These are phyloP conservation scores for Pyxicephalus adspersus DNA, from an alignment of 2,113 vertebrate genomes.

Conservation along the genomic window DNA sequence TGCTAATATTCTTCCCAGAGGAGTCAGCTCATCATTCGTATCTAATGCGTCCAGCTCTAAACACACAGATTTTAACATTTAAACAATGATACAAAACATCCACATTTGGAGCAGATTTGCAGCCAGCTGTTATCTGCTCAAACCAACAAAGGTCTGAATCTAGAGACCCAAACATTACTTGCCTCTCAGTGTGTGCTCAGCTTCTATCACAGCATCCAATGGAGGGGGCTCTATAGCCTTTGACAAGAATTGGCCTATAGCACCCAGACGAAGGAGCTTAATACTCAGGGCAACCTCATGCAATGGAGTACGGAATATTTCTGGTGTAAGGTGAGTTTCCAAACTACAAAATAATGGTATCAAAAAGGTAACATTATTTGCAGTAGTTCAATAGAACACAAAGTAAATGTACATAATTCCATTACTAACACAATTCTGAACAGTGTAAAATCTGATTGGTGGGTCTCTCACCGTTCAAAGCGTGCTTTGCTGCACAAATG, in stretches of 20 bases:
- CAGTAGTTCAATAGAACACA: too few relatives aligned
- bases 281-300: constrained; percentile 94
- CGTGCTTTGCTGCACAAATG: constrained; percentile 90
- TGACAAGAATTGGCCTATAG: constrained; percentile 90
- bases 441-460: too few relatives aligned
- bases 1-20: constrained; percentile 90
- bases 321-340: constrained; percentile 92
- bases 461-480: constrained; percentile 78
- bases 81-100: neutral
- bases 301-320: constrained; percentile 93
- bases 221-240: constrained; percentile 98
- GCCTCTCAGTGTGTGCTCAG: constrained; percentile 89
- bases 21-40: constrained; percentile 90
- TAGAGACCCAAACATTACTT: constrained; percentile 12
- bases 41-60: constrained; percentile 93
- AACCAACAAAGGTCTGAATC: neutral
- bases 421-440: neutral
- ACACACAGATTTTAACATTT: constrained; percentile 38
- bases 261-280: constrained; percentile 89
- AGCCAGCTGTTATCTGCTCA: too few relatives aligned
- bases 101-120: neutral
- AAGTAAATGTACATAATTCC: too few relatives aligned
- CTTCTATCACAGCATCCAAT: constrained; percentile 94
- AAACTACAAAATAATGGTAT: constrained; percentile 70
- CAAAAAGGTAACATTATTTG: neutral